These are phyloP conservation scores for Drosophila lini DNA, from an alignment of 1,140 invertebrate species.

Conservation along the genomic window DNA sequence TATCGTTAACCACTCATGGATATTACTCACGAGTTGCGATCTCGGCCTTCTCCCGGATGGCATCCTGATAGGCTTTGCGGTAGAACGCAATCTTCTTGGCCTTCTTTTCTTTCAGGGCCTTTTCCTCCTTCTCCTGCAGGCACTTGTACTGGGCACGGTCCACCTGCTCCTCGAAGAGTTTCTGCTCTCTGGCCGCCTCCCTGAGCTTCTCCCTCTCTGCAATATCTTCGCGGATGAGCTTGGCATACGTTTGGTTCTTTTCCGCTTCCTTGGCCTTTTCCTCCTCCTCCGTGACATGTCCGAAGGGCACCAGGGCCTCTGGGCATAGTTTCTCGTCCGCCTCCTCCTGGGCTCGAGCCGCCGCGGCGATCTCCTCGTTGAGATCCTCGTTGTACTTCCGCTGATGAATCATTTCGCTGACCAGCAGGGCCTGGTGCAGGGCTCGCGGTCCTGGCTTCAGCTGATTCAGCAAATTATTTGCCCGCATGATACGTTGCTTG, in stretches of 20 bases:
- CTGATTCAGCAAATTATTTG: constrained; percentile 40
- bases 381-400: constrained; percentile 37
- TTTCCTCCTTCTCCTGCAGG: constrained; percentile 46
- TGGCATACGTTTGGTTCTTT: not conserved
- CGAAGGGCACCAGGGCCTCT: constrained; percentile 44
- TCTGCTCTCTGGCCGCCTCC: constrained; percentile 16
- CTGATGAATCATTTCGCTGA: constrained; percentile 53
- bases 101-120: constrained; percentile 17
- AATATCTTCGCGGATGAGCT: constrained; percentile 11
- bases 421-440: constrained; percentile 41
- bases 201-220: constrained; percentile 7
- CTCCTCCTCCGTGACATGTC: constrained; percentile 35
- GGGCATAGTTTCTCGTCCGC: constrained; percentile 51
- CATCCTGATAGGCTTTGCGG: constrained; percentile 45
- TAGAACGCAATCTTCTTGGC: constrained; percentile 39
- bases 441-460: constrained; percentile 57
- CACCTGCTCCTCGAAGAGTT: constrained; percentile 23
- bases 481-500: constrained; percentile 60
- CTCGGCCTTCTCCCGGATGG: constrained; percentile 45
- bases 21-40: constrained; percentile 44
- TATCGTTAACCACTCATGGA: not conserved
- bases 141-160: constrained; percentile 50
- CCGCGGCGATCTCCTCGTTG: constrained; percentile 45
- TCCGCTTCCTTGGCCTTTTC: constrained; percentile 23
- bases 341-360: constrained; percentile 34